Evolutionary conservation across 1,140 invertebrate genomes (phyloP), one percentile per base, ranked within the genome.

Genomic region (Neodiprion virginianus): DNA sequence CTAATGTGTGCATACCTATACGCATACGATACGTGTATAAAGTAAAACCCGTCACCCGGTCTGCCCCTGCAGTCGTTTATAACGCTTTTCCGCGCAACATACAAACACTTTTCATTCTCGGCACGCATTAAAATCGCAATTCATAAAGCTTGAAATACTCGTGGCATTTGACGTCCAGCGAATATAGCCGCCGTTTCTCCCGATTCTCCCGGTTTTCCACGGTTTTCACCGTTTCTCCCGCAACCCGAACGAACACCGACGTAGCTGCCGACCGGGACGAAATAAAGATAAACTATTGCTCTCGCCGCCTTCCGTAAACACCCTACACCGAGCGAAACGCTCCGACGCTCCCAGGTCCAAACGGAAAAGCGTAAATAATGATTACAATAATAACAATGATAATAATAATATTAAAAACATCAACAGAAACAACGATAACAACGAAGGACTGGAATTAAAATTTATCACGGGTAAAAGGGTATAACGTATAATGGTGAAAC

Each of bases 91-190:
- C 53, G 53, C 53, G 53, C 11, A 61, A 40, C 28, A 40, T 40
- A 40, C 28, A 40, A 40, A 40, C 28, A 40, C 28, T 40, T 40
- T 40, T 40, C 28, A 40, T 40, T 40, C 28, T 40, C 28, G 28
- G 28, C 53, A 61, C 53, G n/a, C 53, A 61, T 61, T 61, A 61
- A 61, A 61, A 61, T 61, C 11, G 53, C 53, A 61, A 61, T 61
- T 61, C 53, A 61, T 61, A 61, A 61, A 61, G 53, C 53, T 61
- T 12, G n/a, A 61, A 61, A 61, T 61, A 61, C 53, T 61, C 53
- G 53, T 61, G 53, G 53, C n/a, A 61, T 61, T 61, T 61, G 53
- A 17, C 53, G 53, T 61, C 28, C 28, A 17, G 28, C 28, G 28
- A 40, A 40, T 40, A 40, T 4, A 40, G 53, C 11, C 11, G 53